Evolutionary conservation across 2,113 vertebrate genomes (phyloP).

Genomic region (Actinemys pallida): DNA sequence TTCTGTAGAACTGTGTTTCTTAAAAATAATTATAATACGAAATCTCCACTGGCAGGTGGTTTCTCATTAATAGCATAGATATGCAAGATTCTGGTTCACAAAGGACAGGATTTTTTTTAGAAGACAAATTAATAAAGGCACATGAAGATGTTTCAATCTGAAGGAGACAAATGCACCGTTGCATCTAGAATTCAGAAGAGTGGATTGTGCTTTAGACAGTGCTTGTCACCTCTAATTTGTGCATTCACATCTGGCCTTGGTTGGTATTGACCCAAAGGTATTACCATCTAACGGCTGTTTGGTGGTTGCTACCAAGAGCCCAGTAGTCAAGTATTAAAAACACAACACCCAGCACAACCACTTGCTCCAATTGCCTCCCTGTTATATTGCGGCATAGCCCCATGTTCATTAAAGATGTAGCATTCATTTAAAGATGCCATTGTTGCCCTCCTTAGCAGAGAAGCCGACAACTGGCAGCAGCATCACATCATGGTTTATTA

Average conservation of each 20-base stretch:
- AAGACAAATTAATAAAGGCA: neutral
- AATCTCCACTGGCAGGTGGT: neutral
- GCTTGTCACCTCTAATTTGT: neutral
- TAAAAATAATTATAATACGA: neutral
- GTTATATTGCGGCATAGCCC: neutral
- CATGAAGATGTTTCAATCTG: neutral
- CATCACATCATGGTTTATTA: neutral
- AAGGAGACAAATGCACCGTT: neutral
- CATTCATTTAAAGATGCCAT: neutral
- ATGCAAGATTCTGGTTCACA: neutral
- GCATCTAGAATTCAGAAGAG: neutral
- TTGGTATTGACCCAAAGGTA: neutral
- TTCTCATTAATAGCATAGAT: neutral
- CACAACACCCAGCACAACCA: neutral
- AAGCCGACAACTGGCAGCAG: neutral
- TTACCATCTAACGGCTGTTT: neutral
- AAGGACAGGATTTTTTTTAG: neutral
- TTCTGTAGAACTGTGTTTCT: neutral
- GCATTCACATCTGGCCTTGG: neutral
- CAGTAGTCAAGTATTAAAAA: neutral
- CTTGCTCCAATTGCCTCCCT: neutral
- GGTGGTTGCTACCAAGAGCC: neutral
- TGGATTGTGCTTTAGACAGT: neutral
- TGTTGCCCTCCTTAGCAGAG: neutral
- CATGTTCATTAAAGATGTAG: neutral